Conservation (phyloP, 2,113 vertebrate species). For the Lepus americanus region DNA sequence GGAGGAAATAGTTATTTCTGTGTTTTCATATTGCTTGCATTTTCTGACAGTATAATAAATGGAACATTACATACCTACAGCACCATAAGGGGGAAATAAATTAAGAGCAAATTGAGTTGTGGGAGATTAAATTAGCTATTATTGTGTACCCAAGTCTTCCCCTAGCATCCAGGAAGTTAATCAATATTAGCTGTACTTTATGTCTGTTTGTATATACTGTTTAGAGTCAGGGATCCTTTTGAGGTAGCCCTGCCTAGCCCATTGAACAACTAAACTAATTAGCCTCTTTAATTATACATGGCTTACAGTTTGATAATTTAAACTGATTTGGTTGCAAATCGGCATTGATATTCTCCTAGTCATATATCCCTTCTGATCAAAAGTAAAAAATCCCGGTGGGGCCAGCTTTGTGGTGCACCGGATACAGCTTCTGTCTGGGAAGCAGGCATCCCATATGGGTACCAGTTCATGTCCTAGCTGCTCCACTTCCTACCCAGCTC, state of each 20-base stretch:
- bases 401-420: no score
- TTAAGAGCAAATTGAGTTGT: neutral
- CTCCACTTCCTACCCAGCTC: no score
- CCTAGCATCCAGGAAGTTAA: neutral
- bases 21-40: neutral
- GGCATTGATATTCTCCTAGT: neutral
- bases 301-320: neutral
- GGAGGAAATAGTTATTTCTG: neutral
- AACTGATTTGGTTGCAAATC: neutral
- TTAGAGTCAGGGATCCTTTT: neutral
- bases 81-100: neutral
- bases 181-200: neutral
- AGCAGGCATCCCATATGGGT: no score
- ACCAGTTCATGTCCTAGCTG: no score
- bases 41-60: neutral
- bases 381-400: neutral
- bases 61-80: neutral
- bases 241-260: no score
- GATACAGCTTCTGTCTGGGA: no score
- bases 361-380: neutral
- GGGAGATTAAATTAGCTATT: neutral
- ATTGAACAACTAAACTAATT: neutral
- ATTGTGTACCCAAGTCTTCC: neutral
- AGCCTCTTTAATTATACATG: neutral
- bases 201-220: neutral